Conservation (phyloP, 2,797 vertebrate genomes). For the Scarus forsteni region DNA sequence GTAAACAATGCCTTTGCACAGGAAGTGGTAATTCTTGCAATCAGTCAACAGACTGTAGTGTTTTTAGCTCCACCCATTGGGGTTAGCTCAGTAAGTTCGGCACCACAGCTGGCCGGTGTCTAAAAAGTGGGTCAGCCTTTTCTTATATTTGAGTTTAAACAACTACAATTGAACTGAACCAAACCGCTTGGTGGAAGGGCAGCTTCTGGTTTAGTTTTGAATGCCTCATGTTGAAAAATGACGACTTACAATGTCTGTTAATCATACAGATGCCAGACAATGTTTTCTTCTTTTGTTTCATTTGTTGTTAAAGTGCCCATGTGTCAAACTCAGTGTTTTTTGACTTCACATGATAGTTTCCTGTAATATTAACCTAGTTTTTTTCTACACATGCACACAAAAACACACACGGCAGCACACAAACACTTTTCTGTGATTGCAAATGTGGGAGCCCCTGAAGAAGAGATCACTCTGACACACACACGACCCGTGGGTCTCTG, state of each 20-base stretch:
- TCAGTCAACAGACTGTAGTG: too few species aligned
- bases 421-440: slow-evolving; percentile 52
- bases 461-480: slow-evolving; percentile 72
- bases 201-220: slow-evolving; percentile 86
- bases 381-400: slow-evolving; percentile 42
- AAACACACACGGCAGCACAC: slow-evolving; percentile 32
- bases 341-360: slow-evolving; percentile 59
- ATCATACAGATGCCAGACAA: slow-evolving; percentile 76
- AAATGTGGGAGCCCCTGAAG: slow-evolving; percentile 84
- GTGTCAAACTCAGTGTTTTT: slow-evolving; percentile 76
- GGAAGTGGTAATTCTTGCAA: too few species aligned
- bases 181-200: too few species aligned
- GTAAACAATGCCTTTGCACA: too few species aligned
- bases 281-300: slow-evolving; percentile 43
- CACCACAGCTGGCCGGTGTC: too few species aligned
- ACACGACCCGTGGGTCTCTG: slow-evolving; percentile 68
- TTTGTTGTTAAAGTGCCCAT: slow-evolving; percentile 78
- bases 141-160: too few species aligned
- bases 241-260: slow-evolving; percentile 84
- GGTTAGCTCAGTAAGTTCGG: too few species aligned
- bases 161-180: too few species aligned
- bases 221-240: slow-evolving; percentile 94
- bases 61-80: too few species aligned
- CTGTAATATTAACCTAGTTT: slow-evolving; percentile 61
- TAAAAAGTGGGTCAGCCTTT: too few species aligned